phyloP scores from a whole-genome alignment of 2,797 vertebrate genomes.

The Lithobates sylvaticus region DNA sequence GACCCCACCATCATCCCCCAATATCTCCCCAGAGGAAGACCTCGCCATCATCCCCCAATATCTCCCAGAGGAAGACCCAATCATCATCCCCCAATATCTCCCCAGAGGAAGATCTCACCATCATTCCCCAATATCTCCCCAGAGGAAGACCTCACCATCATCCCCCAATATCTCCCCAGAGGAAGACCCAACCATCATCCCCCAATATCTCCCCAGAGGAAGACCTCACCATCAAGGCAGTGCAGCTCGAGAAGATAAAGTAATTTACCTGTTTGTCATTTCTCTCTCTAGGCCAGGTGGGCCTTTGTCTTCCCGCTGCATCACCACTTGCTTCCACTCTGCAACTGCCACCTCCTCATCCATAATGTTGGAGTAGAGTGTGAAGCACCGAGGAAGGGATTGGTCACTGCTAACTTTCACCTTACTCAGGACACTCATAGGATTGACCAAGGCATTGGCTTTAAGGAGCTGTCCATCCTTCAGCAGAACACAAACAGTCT shows the following conservation, averaged over 20 bases:
- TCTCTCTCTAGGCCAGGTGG: not conserved
- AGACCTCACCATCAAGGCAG: not conserved
- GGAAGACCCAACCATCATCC: not conserved
- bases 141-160: too few species aligned
- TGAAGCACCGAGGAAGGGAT: conserved; percentile 23
- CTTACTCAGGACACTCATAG: not conserved
- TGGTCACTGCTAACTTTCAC: not conserved
- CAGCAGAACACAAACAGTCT: conserved; percentile 3
- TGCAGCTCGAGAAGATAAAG: not conserved
- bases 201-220: too few species aligned
- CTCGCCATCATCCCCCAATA: not conserved
- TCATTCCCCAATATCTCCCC: not conserved
- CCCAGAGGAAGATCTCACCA: too few species aligned
- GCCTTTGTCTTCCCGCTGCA: not conserved
- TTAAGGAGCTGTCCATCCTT: conserved; percentile 12
- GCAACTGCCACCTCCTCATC: not conserved
- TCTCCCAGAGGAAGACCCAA: not conserved
- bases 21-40: too few species aligned
- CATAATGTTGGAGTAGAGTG: not conserved
- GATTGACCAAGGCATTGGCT: conserved; percentile 4
- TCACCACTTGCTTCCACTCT: not conserved
- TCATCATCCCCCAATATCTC: too few species aligned
- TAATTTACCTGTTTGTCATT: conserved; percentile 1
- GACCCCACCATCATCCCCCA: too few species aligned
- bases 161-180: too few species aligned